These are phyloP conservation scores for Orcinus orca DNA, from an alignment of 2,113 vertebrate genomes.

Conservation along the genomic window DNA sequence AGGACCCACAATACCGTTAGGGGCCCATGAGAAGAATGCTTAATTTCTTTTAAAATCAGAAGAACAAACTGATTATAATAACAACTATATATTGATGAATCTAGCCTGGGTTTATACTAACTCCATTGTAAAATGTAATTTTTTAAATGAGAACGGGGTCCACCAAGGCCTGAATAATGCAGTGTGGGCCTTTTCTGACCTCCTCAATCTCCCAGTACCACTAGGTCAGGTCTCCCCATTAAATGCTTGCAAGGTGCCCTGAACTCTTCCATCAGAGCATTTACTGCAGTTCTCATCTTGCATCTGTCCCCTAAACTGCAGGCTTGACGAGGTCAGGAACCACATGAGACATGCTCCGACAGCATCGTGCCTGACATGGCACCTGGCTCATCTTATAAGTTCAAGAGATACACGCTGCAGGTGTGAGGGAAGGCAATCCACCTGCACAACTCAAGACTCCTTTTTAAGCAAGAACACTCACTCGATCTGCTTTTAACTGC, in stretches of 20 bases:
- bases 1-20: not conserved
- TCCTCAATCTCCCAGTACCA: not conserved
- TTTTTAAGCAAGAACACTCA: not conserved
- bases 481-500: not conserved
- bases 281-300: not conserved
- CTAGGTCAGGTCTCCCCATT: not conserved
- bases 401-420: not conserved
- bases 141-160: not conserved
- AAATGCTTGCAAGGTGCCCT: not conserved
- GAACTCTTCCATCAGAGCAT: not conserved
- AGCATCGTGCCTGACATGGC: fast-evolving
- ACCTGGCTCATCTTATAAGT: not conserved
- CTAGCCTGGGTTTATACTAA: not conserved
- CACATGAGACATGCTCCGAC: fast-evolving
- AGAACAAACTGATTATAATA: not conserved
- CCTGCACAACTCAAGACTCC: fast-evolving
- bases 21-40: not conserved
- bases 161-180: not conserved
- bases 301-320: not conserved
- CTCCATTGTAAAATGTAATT: not conserved
- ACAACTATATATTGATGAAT: not conserved
- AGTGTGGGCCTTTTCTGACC: not conserved
- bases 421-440: fast-evolving
- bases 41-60: conserved; percentile 3
- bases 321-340: not conserved